Evolutionary conservation across 2,888 invertebrate species (phyloP).

Genomic region (Furcula furcula): DNA sequence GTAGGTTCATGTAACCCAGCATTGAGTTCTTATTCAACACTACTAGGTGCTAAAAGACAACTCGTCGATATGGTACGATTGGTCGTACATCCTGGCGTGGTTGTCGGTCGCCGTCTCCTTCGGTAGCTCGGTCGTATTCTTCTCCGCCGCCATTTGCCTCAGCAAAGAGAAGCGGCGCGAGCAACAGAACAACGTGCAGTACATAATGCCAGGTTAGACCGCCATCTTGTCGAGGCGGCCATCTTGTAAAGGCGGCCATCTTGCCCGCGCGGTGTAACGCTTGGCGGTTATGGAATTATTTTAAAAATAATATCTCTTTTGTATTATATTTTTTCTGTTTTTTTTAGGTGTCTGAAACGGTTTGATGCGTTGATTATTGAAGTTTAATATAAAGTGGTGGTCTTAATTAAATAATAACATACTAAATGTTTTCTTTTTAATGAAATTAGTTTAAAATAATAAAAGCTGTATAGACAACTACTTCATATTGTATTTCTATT

Average conservation of each 20-base stretch:
- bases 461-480: background rate
- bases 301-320: constrained; percentile 36
- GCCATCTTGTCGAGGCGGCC: constrained; percentile 53
- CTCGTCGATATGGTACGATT: constrained; percentile 88
- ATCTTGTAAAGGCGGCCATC: no score
- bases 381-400: background rate
- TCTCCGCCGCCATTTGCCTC: constrained; percentile 90
- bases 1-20: background rate
- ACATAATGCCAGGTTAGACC: constrained; percentile 93
- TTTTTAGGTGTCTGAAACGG: constrained; percentile 10
- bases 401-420: no score
- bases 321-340: constrained; percentile 33
- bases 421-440: no score
- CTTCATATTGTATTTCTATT: constrained; percentile 14
- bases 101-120: constrained; percentile 89
- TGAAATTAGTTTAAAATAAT: no score
- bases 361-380: constrained; percentile 5
- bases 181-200: constrained; percentile 90
- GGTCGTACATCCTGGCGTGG: constrained; percentile 94
- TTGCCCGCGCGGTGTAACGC: constrained; percentile 51
- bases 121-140: constrained; percentile 88
- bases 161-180: constrained; percentile 88
- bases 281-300: constrained; percentile 61
- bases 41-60: constrained; percentile 87
- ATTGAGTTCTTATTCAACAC: constrained; percentile 26